These are phyloP conservation scores for Sarcophaga caerulescens DNA, from an alignment of 2,888 invertebrate genomes.

Conservation along the genomic window DNA sequence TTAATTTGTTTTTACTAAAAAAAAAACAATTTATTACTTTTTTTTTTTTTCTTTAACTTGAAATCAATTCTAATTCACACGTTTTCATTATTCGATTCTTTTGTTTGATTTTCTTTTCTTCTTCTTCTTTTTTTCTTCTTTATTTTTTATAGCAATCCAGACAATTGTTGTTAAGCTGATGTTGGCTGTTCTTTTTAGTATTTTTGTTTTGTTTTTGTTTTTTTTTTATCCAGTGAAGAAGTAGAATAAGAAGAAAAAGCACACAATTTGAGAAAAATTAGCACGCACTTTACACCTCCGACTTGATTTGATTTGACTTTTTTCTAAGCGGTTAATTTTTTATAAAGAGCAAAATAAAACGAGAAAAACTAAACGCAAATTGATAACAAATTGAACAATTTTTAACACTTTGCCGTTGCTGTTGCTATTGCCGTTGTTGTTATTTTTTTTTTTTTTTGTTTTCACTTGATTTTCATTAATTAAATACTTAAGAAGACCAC, in stretches of 20 bases:
- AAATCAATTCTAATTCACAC: slow-evolving; percentile 62
- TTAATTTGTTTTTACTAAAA: slow-evolving; percentile 6
- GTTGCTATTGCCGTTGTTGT: too few relatives aligned
- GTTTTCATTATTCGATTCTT: slow-evolving; percentile 5
- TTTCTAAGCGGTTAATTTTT: slow-evolving; percentile 46
- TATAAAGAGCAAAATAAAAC: slow-evolving; percentile 1
- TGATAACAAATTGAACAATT: slow-evolving; percentile 7
- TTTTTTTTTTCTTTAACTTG: slow-evolving; percentile 14
- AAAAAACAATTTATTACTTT: background rate
- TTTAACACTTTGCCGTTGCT: background rate
- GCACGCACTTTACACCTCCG: slow-evolving; percentile 78
- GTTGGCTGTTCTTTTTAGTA: background rate
- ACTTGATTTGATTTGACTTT: slow-evolving; percentile 34
- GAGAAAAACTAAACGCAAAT: slow-evolving; percentile 21
- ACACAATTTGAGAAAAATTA: slow-evolving; percentile 71
- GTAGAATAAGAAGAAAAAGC: too few relatives aligned
- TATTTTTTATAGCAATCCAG: slow-evolving; percentile 25
- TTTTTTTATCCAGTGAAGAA: background rate
- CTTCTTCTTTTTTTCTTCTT: slow-evolving; percentile 47
- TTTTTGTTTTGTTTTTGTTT: slow-evolving; percentile 65
- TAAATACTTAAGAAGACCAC: slow-evolving; percentile 20
- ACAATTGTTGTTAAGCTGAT: slow-evolving; percentile 34
- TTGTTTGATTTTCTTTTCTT: slow-evolving; percentile 42
- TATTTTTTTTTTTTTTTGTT: too few relatives aligned
- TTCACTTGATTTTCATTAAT: background rate